Conservation (phyloP, 2,113 vertebrate genomes). For the Tragelaphus scriptus region DNA sequence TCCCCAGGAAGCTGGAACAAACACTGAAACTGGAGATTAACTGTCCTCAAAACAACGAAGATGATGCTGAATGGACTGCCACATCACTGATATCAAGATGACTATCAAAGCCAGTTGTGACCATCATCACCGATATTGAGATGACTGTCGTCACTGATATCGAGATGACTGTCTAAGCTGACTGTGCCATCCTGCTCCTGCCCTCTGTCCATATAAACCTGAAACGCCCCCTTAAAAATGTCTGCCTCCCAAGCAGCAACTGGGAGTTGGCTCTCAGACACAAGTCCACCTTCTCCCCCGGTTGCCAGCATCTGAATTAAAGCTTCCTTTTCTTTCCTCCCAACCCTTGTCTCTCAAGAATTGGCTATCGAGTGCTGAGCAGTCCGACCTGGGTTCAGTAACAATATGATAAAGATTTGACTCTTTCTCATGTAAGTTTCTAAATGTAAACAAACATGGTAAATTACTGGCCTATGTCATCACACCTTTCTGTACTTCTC, state of each 20-base stretch:
- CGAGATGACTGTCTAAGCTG: background rate
- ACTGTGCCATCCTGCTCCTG: background rate
- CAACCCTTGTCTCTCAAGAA: background rate
- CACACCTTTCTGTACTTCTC: background rate
- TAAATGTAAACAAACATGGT: background rate
- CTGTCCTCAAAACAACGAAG: background rate
- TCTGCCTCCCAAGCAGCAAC: background rate
- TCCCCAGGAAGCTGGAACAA: background rate
- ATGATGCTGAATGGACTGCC: background rate
- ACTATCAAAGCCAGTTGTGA: accelerated
- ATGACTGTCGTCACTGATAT: background rate
- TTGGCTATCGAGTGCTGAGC: background rate
- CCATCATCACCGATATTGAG: accelerated
- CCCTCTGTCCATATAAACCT: background rate
- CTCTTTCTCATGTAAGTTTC: background rate
- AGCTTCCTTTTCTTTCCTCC: background rate
- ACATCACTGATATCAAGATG: background rate
- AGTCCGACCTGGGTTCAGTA: background rate
- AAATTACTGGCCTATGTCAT: background rate
- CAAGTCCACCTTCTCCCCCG: background rate
- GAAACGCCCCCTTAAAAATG: background rate
- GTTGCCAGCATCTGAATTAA: background rate
- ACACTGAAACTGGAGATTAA: background rate
- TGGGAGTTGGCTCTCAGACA: background rate
- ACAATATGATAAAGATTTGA: background rate